phyloP scores from a whole-genome alignment of 2,797 vertebrate genomes.

The Crocodylus rhombifer region DNA sequence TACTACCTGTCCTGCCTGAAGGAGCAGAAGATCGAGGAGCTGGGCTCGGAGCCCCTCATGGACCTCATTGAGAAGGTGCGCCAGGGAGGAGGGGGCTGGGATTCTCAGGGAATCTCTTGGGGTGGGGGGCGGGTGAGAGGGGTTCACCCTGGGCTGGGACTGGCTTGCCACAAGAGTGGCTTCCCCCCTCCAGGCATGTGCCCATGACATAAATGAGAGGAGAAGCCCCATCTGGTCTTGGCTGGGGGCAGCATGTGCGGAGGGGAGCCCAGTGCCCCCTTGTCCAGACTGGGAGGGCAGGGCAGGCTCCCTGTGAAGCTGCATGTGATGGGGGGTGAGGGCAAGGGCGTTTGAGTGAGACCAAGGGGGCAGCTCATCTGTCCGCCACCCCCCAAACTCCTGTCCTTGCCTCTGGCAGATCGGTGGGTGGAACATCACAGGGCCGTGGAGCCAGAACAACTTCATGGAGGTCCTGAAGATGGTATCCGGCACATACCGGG shows the following conservation, averaged over 20 bases:
- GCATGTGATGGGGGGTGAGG: neutral
- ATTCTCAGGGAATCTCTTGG: no score
- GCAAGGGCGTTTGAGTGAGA: neutral
- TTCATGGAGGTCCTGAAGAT: conserved; percentile 96
- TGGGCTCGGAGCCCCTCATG: conserved; percentile 91
- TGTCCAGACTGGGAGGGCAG: neutral
- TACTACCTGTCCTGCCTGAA: conserved; percentile 96
- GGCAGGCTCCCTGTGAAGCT: neutral
- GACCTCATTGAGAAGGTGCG: conserved; percentile 94
- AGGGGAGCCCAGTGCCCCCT: neutral
- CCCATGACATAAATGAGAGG: no score
- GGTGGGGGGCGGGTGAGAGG: neutral
- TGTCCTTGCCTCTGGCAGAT: conserved; percentile 79
- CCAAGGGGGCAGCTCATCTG: neutral
- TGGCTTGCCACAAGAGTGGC: no score
- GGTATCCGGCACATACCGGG: conserved; percentile 93
- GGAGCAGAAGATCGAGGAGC: conserved; percentile 91
- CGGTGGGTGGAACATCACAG: conserved; percentile 95
- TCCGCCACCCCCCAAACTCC: neutral
- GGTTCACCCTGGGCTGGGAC: no score
- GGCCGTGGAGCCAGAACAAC: conserved; percentile 92
- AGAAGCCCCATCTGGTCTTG: accelerated
- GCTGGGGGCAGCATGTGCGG: accelerated
- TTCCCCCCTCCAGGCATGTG: neutral
- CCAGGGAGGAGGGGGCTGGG: no score